These are phyloP conservation scores for Dolichopus griseipennis DNA, from an alignment of 2,888 invertebrate species.

Conservation along the genomic window DNA sequence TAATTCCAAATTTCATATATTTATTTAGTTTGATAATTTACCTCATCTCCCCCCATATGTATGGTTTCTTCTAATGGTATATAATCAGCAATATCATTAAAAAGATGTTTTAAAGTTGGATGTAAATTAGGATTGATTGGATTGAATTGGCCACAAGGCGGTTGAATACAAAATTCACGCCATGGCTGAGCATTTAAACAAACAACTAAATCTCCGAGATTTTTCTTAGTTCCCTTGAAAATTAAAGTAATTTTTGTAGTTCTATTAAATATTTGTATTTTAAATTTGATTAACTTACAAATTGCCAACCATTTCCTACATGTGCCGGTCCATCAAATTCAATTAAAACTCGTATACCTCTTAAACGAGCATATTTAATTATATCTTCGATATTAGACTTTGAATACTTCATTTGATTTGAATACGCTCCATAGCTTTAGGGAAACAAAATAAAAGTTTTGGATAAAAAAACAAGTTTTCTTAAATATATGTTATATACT, in stretches of 20 bases:
- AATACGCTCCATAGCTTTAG: slow-evolving; percentile 63
- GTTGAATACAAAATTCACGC: slow-evolving; percentile 65
- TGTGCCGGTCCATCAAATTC: slow-evolving; percentile 88
- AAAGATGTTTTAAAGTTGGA: slow-evolving; percentile 58
- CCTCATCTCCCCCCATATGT: slow-evolving; percentile 83
- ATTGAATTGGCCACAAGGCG: slow-evolving; percentile 80
- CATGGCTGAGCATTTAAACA: slow-evolving; percentile 61
- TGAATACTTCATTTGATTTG: slow-evolving; percentile 58
- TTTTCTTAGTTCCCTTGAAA: slow-evolving; percentile 51
- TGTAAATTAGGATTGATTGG: slow-evolving; percentile 65
- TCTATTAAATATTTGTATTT: background rate
- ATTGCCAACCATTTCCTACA: slow-evolving; percentile 75
- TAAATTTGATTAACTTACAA: background rate
- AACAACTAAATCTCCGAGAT: slow-evolving; percentile 56
- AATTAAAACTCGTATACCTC: slow-evolving; percentile 77
- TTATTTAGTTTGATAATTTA: slow-evolving; percentile 34
- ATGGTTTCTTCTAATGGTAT: slow-evolving; percentile 54
- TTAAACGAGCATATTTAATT: slow-evolving; percentile 62
- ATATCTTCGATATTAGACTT: slow-evolving; percentile 56
- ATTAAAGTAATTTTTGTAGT: slow-evolving; percentile 30
- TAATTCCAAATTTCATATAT: background rate
- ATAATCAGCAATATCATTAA: slow-evolving; percentile 54
- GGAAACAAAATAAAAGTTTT: slow-evolving; percentile 10
- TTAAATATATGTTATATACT: too few species aligned
- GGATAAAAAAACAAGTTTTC: background rate